Percentiles rank a stretch among this genome's conserved stretches.
These are phyloP conservation scores for Struthio camelus DNA, from an alignment of 2,113 vertebrate genomes.

Conservation along the genomic window DNA sequence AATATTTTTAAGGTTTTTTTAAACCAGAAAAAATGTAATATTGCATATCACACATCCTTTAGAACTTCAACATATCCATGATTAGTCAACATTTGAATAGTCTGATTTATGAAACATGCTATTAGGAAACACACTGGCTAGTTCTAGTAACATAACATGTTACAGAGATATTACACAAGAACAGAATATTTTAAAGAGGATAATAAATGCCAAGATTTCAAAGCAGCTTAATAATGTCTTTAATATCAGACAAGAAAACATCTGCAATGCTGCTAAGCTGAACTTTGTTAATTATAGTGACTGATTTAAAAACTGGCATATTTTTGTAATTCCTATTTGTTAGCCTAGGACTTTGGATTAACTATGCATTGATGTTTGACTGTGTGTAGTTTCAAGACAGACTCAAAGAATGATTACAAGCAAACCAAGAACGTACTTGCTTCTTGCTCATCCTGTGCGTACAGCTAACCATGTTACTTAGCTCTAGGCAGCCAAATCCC, in stretches of 20 bases:
- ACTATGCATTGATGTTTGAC: not conserved
- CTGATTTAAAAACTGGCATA: not conserved
- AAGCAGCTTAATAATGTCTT: not conserved
- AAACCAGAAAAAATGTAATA: not conserved
- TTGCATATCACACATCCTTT: not conserved
- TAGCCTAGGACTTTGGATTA: not conserved
- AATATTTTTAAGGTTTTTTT: not conserved
- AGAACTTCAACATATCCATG: not conserved
- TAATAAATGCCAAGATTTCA: not conserved
- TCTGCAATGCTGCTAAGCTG: not conserved
- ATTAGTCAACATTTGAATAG: not conserved
- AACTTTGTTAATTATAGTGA: not conserved
- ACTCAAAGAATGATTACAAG: not conserved
- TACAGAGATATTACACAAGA: not conserved
- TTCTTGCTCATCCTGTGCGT: not conserved
- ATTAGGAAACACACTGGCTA: not conserved
- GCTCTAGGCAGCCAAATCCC: not conserved
- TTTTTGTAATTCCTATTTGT: not conserved
- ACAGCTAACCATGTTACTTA: rapidly evolving
- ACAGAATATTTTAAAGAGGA: not conserved
- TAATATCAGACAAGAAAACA: not conserved
- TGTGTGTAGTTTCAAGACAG: not conserved
- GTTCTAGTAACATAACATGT: not conserved
- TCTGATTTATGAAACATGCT: not conserved
- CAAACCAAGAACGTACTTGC: not conserved